Evolutionary conservation across 1,140 invertebrate species (phyloP), one percentile per base, ranked within the genome.

Genomic region (Amyelois transitella): DNA sequence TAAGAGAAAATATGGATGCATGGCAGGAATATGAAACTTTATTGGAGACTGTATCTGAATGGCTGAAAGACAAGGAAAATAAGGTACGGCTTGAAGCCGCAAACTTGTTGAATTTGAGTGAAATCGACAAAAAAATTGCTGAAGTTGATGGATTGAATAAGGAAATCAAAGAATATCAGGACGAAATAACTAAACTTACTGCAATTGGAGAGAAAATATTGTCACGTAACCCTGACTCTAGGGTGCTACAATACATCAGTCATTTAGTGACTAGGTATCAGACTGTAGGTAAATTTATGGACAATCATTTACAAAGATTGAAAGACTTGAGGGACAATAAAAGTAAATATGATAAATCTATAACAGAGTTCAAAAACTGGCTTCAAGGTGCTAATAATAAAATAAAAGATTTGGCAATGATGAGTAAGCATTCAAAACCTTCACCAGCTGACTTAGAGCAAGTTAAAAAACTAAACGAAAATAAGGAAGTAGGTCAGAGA

Each of bases 1-100:
- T 97, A 0, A 91, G 94, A 72, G 89, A 92, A 45, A 94, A 95
- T 69, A 92, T 96, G 19, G 90, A 91, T 38, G 87, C 95, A 5
- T 97, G 96, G 94, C 91, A 94, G 58, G 91, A 93, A 55, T 97
- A 96, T 79, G 96, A 98, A 74, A 79, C 88, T 1, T 82, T 92
- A 14, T 92, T 93, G 50, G 96, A 98, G 66, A 91, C 91, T 56
- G 90, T 97, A 6, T 91, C 93, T 0, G 89, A 92, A 1, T 97
- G 95, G 95, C 77, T 99, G n/a, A 96, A 96, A 76, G 93, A 95
- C 49, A 94, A 93, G 59, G 97, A 99, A 89, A 92, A 91, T 49
- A 92, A 91, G 77, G 92, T 96, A 0, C 91, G 95, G 74, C 83
- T 89, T 32, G 95, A 96, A 77, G 92, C 93, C 8, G 91, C 91